These are phyloP conservation scores for Rhagonycha lutea DNA, from an alignment of 2,888 invertebrate species.

Conservation along the genomic window DNA sequence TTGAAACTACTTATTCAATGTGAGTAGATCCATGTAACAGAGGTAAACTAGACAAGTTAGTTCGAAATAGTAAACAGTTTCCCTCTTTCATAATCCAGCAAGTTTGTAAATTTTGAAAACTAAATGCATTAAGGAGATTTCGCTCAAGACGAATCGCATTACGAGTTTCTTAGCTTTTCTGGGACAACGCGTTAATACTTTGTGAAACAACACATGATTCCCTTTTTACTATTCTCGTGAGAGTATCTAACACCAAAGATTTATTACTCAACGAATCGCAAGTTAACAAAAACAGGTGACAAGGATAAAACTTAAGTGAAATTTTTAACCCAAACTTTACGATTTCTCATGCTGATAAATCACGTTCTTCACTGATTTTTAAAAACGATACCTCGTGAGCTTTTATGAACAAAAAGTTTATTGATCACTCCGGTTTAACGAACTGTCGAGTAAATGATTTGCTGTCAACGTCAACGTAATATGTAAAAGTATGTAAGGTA, in stretches of 20 bases:
- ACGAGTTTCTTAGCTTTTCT: slow-evolving; percentile 22
- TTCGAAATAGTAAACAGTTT: neutral
- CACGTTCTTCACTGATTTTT: neutral
- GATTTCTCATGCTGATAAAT: neutral
- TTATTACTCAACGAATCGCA: slow-evolving; percentile 2
- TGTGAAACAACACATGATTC: slow-evolving; percentile 29
- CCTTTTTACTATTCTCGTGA: slow-evolving; percentile 10
- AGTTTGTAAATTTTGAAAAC: neutral
- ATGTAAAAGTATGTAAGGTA: neutral
- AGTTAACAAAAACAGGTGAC: slow-evolving; percentile 4
- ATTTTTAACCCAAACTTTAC: neutral
- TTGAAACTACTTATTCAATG: slow-evolving; percentile 1
- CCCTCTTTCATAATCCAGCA: neutral
- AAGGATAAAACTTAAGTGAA: neutral
- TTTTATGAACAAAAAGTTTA: neutral
- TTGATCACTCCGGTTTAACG: neutral
- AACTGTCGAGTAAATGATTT: neutral
- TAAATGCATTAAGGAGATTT: slow-evolving; percentile 5
- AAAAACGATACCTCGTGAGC: neutral
- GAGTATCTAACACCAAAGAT: slow-evolving; percentile 6
- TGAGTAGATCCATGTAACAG: neutral
- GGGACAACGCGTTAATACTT: slow-evolving; percentile 22
- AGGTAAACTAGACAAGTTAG: slow-evolving; percentile 4
- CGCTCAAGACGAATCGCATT: slow-evolving; percentile 25
- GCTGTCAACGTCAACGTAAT: neutral